A percentile compares a stretch with the other conserved stretches of the same genome.
phyloP scores from a whole-genome alignment of 2,113 vertebrate genomes.

The Xyliphius kryptos region DNA sequence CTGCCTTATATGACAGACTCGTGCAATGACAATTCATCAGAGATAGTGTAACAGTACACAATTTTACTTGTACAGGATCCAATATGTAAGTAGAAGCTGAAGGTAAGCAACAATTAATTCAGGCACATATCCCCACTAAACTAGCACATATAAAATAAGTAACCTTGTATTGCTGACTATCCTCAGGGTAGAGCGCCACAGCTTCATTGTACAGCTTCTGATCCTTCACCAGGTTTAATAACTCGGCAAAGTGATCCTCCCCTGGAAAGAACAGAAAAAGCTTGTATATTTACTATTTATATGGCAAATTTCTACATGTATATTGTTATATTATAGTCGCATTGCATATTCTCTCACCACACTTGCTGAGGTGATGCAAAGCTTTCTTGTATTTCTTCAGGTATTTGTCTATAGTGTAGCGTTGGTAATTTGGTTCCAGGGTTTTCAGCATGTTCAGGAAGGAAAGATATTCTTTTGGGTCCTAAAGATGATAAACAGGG shows the following conservation, averaged over 20 bases:
- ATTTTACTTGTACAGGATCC: no score
- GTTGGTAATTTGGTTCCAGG: slow-evolving; percentile 85
- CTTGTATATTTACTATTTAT: neutral
- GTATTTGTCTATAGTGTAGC: slow-evolving; percentile 88
- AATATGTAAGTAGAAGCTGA: no score
- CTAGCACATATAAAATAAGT: neutral
- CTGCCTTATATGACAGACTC: no score
- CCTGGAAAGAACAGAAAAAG: slow-evolving; percentile 65
- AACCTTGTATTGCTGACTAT: slow-evolving; percentile 77
- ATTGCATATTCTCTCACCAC: slow-evolving; percentile 69
- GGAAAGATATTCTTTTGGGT: slow-evolving; percentile 95
- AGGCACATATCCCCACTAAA: no score
- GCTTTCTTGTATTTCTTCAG: slow-evolving; percentile 90
- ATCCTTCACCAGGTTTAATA: slow-evolving; percentile 85
- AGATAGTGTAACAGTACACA: no score
- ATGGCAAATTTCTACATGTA: neutral
- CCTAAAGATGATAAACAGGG: slow-evolving; percentile 67
- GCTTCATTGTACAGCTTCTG: slow-evolving; percentile 82
- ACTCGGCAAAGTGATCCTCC: slow-evolving; percentile 80
- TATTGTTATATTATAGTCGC: no score
- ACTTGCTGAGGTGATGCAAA: slow-evolving; percentile 84
- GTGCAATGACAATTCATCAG: no score
- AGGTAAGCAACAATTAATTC: no score
- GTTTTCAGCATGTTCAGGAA: slow-evolving; percentile 66
- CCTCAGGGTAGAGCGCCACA: slow-evolving; percentile 69